phyloP scores from a whole-genome alignment of 2,888 invertebrate genomes.

The Homarus gammarus region DNA sequence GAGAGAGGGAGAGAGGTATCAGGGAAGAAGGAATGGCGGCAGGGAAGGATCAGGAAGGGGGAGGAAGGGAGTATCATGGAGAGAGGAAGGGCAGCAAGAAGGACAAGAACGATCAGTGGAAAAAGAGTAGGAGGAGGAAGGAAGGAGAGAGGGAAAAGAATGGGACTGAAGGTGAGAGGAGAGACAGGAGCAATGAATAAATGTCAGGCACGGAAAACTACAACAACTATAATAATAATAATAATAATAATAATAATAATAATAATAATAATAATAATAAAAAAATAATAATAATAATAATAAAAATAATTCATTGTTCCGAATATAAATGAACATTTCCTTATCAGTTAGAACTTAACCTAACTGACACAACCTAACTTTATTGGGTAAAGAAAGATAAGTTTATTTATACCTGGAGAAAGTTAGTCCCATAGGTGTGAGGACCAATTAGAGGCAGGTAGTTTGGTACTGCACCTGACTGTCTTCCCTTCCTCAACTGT shows the following conservation, averaged over 20 bases:
- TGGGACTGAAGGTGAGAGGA: neutral
- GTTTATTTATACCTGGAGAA: too few relatives aligned
- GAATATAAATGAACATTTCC: too few relatives aligned
- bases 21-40: neutral
- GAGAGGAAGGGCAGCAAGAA: neutral
- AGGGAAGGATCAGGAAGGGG: too few relatives aligned
- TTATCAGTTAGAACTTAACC: too few relatives aligned
- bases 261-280: constrained; percentile 27
- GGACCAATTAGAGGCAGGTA: too few relatives aligned
- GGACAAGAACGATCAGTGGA: neutral
- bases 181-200: neutral
- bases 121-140: neutral
- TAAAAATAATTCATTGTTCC: too few relatives aligned
- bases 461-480: too few relatives aligned
- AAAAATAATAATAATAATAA: neutral
- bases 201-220: neutral
- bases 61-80: constrained; percentile 5
- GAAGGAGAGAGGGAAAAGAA: neutral
- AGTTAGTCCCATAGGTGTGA: too few relatives aligned
- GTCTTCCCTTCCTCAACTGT: too few relatives aligned
- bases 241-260: constrained; percentile 36
- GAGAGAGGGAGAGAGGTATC: constrained; percentile 10
- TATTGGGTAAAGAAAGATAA: too few relatives aligned
- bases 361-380: too few relatives aligned
- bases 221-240: constrained; percentile 13